Evolutionary conservation across 92 coral and sea anemone species (phyloP).

Genomic region (Pocillopora grandis): DNA sequence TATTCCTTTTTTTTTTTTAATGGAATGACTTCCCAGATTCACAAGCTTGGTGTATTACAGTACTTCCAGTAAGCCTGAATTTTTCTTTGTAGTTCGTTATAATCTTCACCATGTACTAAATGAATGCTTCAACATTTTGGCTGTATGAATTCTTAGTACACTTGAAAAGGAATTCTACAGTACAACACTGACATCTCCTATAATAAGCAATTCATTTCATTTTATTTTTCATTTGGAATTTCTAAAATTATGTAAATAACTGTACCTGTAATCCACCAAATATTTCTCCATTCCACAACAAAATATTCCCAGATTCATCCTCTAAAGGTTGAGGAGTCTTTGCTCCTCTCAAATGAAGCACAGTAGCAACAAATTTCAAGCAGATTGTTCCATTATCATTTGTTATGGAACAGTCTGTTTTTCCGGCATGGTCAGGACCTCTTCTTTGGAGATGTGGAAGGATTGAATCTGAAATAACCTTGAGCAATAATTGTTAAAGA

Average conservation of each 20-base stretch:
- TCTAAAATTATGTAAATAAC: not conserved
- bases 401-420: conserved; percentile 8
- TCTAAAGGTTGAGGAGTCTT: conserved; percentile 75
- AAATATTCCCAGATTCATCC: conserved; percentile 72
- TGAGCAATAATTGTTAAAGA: not conserved
- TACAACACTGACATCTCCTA: too few species aligned
- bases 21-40: too few species aligned
- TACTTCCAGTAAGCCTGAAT: too few species aligned
- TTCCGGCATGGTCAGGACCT: conserved; percentile 77
- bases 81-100: not conserved
- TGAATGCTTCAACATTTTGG: too few species aligned
- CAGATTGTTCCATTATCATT: conserved; percentile 14
- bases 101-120: too few species aligned
- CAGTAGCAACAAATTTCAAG: conserved; percentile 61
- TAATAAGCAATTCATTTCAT: not conserved
- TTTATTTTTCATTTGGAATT: not conserved
- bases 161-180: too few species aligned
- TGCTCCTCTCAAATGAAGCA: conserved; percentile 91
- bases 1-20: not conserved
- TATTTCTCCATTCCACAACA: conserved; percentile 98
- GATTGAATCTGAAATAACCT: conserved; percentile 55
- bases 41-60: too few species aligned
- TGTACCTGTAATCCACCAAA: conserved; percentile 88
- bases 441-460: conserved; percentile 70
- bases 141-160: too few species aligned